A percentile compares a stretch with the other conserved stretches of the same genome.
These are phyloP conservation scores for Congeria kusceri DNA, from an alignment of 2,888 invertebrate genomes.

Conservation along the genomic window DNA sequence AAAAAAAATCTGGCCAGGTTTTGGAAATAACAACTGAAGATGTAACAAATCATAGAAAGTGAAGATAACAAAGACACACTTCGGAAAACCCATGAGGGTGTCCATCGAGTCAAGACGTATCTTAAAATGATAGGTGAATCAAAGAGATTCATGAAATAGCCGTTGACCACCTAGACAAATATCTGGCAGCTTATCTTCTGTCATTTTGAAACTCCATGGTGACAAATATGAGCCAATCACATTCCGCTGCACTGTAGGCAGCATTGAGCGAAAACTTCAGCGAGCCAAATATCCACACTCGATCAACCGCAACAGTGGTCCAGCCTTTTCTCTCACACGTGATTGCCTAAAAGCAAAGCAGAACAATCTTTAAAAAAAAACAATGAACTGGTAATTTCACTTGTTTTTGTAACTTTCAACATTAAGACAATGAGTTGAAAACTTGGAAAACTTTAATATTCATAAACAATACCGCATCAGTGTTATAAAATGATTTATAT, in stretches of 20 bases:
- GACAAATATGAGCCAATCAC: not conserved
- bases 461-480: no score
- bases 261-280: not conserved
- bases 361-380: not conserved
- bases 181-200: not conserved
- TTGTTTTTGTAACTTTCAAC: no score
- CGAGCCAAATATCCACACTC: not conserved
- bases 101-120: not conserved
- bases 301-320: not conserved
- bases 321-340: not conserved
- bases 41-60: not conserved
- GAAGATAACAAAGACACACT: not conserved
- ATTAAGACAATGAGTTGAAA: no score
- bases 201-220: not conserved
- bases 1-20: not conserved
- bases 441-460: no score
- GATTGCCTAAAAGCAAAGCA: not conserved
- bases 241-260: not conserved
- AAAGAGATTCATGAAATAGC: not conserved
- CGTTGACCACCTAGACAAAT: not conserved
- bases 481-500: no score
- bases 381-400: no score
- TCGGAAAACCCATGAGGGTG: not conserved
- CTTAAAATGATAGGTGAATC: not conserved
- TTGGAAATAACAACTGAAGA: not conserved